Conservation (phyloP, 2,113 vertebrate species). For the Chroicocephalus ridibundus region DNA sequence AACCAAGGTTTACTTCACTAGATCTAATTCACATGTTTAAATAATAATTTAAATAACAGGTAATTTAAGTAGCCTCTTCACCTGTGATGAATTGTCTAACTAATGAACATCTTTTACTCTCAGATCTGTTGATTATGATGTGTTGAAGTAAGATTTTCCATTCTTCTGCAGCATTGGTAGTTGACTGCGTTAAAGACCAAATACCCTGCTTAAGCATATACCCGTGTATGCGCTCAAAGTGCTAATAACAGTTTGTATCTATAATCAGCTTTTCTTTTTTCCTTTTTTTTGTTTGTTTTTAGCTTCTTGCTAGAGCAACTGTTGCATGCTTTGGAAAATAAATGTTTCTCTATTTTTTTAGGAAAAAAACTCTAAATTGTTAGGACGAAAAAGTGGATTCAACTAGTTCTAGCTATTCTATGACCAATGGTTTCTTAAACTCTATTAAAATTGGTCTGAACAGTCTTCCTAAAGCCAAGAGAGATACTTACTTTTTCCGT, state of each 20-base stretch:
- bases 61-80: neutral
- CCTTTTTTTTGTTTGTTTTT: neutral
- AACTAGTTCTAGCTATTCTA: neutral
- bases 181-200: neutral
- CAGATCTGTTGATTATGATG: neutral
- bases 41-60: neutral
- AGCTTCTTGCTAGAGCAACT: neutral
- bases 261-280: neutral
- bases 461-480: neutral
- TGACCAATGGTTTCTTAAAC: neutral
- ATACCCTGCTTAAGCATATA: neutral
- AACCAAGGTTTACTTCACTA: neutral
- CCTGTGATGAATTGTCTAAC: neutral
- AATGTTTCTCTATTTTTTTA: constrained; percentile 33
- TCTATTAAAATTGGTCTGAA: neutral
- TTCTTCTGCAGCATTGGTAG: neutral
- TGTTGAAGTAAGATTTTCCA: neutral
- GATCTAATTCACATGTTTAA: neutral
- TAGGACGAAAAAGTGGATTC: neutral
- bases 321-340: constrained; percentile 44
- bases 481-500: neutral
- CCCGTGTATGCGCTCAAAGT: neutral
- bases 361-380: neutral
- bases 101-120: neutral
- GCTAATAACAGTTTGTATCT: neutral